Percentiles rank a stretch among this genome's conserved stretches.
Evolutionary conservation across 2,888 invertebrate genomes (phyloP).

Genomic region (Archips crataeganus): DNA sequence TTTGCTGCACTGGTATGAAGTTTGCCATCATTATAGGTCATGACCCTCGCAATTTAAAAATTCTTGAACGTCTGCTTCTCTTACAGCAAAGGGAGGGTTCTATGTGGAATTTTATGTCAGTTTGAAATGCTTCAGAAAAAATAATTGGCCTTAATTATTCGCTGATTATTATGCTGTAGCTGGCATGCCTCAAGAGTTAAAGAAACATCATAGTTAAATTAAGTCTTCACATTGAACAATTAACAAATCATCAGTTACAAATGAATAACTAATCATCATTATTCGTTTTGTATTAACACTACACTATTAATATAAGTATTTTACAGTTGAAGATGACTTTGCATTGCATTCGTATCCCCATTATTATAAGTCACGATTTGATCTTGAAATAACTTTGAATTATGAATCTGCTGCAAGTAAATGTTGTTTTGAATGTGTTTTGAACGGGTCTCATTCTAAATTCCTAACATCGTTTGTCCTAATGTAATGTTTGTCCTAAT

Average conservation of each 20-base stretch:
- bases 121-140: constrained; percentile 11
- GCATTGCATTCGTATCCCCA: constrained; percentile 59
- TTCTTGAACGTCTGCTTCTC: constrained; percentile 12
- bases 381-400: constrained; percentile 56
- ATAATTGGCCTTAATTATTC: not conserved
- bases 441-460: no score
- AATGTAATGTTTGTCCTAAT: no score
- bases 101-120: not conserved
- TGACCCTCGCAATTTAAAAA: constrained; percentile 41
- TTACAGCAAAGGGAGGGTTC: constrained; percentile 1
- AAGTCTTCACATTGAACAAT: constrained; percentile 3
- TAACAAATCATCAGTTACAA: constrained; percentile 1
- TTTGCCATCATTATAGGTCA: constrained; percentile 46
- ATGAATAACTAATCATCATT: not conserved
- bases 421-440: not conserved
- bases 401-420: not conserved
- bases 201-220: not conserved
- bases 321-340: constrained; percentile 63
- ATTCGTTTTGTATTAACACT: not conserved
- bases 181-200: not conserved
- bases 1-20: constrained; percentile 49
- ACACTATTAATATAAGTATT: not conserved
- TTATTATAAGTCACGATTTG: constrained; percentile 67
- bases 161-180: not conserved
- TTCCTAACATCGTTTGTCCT: no score